A percentile compares a stretch with the other conserved stretches of the same genome.
Evolutionary conservation across 2,888 invertebrate genomes (phyloP).

Genomic region (Chymomyza amoena): DNA sequence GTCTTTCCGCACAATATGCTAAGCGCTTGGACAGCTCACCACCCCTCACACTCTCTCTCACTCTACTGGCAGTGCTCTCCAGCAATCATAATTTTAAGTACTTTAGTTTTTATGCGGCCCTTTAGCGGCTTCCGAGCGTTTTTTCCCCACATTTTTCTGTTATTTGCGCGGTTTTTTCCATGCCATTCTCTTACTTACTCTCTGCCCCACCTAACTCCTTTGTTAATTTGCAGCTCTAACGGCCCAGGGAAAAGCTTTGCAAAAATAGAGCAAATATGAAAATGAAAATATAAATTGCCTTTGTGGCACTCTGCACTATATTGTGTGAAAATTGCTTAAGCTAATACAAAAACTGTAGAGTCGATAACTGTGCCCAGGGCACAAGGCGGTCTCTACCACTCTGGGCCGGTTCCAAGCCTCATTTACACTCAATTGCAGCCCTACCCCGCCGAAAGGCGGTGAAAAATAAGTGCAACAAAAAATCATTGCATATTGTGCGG

Average conservation of each 20-base stretch:
- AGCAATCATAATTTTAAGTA: conserved; percentile 72
- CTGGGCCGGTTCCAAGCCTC: not conserved
- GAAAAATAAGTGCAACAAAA: not conserved
- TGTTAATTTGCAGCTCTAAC: conserved; percentile 47
- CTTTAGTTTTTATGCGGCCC: conserved; percentile 66
- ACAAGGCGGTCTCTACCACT: not conserved
- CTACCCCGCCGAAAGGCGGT: not conserved
- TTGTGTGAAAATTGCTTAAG: not conserved
- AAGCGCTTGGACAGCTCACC: conserved; percentile 37
- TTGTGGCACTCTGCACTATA: conserved; percentile 23
- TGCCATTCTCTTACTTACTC: conserved; percentile 8
- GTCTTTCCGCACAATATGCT: conserved; percentile 54
- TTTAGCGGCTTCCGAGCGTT: conserved; percentile 56
- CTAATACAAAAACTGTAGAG: not conserved
- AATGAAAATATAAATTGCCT: conserved; percentile 62
- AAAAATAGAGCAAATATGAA: conserved; percentile 26
- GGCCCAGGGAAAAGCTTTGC: conserved; percentile 28
- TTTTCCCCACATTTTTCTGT: conserved; percentile 35
- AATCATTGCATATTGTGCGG: not conserved
- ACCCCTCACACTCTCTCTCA: not conserved
- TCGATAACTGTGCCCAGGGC: not conserved
- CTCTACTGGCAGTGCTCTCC: not conserved
- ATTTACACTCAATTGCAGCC: not conserved
- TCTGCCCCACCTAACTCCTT: conserved; percentile 18
- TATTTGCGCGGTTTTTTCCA: not conserved